A percentile compares a stretch with the other conserved stretches of the same genome.
phyloP scores from a whole-genome alignment of 1,140 invertebrate species.

The Thaumatotibia leucotreta region DNA sequence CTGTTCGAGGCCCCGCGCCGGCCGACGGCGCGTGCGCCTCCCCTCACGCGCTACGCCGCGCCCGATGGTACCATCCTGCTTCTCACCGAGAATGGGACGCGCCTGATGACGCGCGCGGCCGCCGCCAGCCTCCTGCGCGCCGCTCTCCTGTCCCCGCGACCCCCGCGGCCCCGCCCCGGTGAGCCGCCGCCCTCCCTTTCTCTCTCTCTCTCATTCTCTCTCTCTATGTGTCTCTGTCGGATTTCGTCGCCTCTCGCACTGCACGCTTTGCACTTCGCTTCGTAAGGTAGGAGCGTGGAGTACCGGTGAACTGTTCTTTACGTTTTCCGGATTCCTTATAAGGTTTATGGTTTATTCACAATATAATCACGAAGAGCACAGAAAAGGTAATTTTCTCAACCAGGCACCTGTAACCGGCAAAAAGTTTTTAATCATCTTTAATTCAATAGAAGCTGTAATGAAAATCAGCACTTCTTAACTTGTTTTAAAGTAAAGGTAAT shows the following conservation, averaged over 20 bases:
- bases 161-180: constrained; percentile 70
- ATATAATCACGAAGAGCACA: constrained; percentile 5
- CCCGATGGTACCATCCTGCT: constrained; percentile 73
- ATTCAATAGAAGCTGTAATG: constrained; percentile 13
- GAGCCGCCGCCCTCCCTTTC: constrained; percentile 66
- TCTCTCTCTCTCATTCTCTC: constrained; percentile 37
- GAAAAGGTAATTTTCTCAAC: constrained; percentile 3
- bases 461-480: constrained; percentile 13
- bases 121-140: constrained; percentile 72
- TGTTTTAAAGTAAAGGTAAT: constrained; percentile 22
- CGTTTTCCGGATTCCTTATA: not conserved
- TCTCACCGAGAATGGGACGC: constrained; percentile 73
- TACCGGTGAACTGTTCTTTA: not conserved
- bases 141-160: constrained; percentile 71
- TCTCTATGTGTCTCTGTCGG: constrained; percentile 60
- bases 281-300: constrained; percentile 66
- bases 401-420: not conserved
- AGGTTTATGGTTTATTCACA: not conserved
- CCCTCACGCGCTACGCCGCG: constrained; percentile 68
- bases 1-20: constrained; percentile 56
- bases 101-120: constrained; percentile 71
- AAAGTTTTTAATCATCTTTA: constrained; percentile 2
- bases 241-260: constrained; percentile 67
- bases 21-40: constrained; percentile 44
- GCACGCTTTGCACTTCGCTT: constrained; percentile 70